Base-by-base conservation (phyloP, 1,140 invertebrate genomes). In the Anoplophora glabripennis region DNA sequence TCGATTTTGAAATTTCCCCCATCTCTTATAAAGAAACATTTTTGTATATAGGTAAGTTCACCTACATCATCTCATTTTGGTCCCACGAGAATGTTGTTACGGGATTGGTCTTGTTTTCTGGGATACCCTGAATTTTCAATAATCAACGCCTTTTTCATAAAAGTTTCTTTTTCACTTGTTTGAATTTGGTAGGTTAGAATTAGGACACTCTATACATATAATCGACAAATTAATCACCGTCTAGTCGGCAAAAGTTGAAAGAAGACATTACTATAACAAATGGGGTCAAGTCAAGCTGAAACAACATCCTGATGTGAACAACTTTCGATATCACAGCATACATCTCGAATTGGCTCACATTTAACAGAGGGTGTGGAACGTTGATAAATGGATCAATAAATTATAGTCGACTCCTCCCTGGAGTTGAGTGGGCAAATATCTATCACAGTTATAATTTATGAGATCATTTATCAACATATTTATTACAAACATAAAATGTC, bases 321-420 rank as follows among this genome's bases (percentile, higher is more conserved):
- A 49, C 47, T 52, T 46, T 59, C 58, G 58, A 64, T 74, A 72
- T 75, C 72, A 61, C 58, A 41, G 62, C 73, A 70, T 64, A 73
- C 67, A 75, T 76, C 73, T 76, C 66, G 72, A 76, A 76, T 75
- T 76, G 72, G 74, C 70, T 74, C 70, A 67, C 66, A 76, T 73
- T 76, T 73, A 75, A 73, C 73, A 73, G 73, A 74, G 74, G 74
- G 74, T 75, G 74, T 75, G 74, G 72, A 75, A 67, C 71, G 59
- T 71, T 75, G 74, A 76, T 76, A 75, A 76, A 76, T 76, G 73
- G 68, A 57, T 48, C 60, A 64, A 73, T 76, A 76, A 76, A 76
- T 76, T 73, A 75, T 65, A 51, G 53, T 35, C 64, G 66, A 65
- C 72, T 70, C 72, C 72, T 71, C 70, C 71, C 67, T 65, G 67